A percentile compares a stretch with the other conserved stretches of the same genome.
Evolutionary conservation across 2,888 invertebrate genomes (phyloP).

Genomic region (Catocala nupta): DNA sequence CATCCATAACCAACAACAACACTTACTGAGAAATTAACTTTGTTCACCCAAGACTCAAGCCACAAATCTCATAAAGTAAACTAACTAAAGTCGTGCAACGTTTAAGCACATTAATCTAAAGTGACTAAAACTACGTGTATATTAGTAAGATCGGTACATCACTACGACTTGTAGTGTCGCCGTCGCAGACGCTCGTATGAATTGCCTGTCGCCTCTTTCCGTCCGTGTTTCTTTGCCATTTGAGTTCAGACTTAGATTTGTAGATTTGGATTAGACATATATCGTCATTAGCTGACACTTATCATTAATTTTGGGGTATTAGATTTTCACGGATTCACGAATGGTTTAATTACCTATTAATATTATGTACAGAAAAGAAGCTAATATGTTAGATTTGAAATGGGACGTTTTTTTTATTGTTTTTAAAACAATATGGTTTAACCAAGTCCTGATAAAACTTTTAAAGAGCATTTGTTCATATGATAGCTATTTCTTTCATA

Average conservation of each 20-base stretch:
- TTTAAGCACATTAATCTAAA: conserved; percentile 9
- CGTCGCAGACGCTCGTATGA: conserved; percentile 61
- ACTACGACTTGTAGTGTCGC: conserved; percentile 51
- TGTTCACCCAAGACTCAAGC: not conserved
- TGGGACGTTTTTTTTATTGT: too few species aligned
- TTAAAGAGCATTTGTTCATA: too few species aligned
- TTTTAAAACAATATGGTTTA: too few species aligned
- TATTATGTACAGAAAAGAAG: too few species aligned
- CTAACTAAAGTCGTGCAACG: not conserved
- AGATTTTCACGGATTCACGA: not conserved
- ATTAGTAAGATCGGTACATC: conserved; percentile 32
- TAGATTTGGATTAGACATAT: conserved; percentile 26
- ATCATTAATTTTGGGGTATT: not conserved
- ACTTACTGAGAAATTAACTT: too few species aligned
- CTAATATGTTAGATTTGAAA: too few species aligned
- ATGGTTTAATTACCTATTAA: too few species aligned
- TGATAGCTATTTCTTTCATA: too few species aligned
- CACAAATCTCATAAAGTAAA: not conserved
- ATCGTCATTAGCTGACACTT: not conserved
- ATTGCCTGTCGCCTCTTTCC: conserved; percentile 65
- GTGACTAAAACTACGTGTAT: conserved; percentile 6
- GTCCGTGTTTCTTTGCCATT: conserved; percentile 62
- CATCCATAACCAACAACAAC: too few species aligned
- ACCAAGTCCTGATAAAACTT: too few species aligned
- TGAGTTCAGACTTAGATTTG: conserved; percentile 50